phyloP scores from a whole-genome alignment of 2,888 invertebrate genomes.

The Thereva nobilitata region DNA sequence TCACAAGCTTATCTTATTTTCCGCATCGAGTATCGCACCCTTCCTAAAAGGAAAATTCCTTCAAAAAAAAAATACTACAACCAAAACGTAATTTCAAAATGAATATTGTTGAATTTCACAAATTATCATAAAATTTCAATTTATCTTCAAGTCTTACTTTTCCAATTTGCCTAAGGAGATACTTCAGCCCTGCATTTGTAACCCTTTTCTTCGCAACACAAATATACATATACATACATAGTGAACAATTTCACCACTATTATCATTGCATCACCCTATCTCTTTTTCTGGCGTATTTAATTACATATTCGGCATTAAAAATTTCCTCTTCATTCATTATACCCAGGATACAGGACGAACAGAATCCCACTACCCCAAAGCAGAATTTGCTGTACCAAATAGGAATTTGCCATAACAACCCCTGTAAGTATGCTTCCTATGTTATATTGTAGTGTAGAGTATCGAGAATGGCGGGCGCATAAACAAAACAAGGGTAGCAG shows the following conservation, averaged over 20 bases:
- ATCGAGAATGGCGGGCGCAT: constrained; percentile 4
- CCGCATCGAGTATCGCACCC: no score
- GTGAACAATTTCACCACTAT: constrained; percentile 6
- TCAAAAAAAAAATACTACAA: constrained; percentile 12
- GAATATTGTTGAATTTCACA: constrained; percentile 8
- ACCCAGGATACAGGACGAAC: background rate
- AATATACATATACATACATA: background rate
- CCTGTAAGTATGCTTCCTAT: constrained; percentile 9
- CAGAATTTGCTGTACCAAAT: constrained; percentile 10
- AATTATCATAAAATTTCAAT: constrained; percentile 28
- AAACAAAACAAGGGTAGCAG: constrained; percentile 2
- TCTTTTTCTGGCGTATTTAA: background rate
- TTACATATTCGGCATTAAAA: constrained; percentile 23
- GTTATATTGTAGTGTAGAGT: constrained; percentile 5
- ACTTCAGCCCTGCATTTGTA: background rate
- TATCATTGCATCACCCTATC: constrained; percentile 14
- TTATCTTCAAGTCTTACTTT: constrained; percentile 10
- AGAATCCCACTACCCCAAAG: constrained; percentile 20
- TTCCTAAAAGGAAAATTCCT: constrained; percentile 3
- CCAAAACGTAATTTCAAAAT: background rate
- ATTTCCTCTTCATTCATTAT: constrained; percentile 16
- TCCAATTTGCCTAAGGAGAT: no score
- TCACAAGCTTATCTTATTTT: no score
- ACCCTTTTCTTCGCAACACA: constrained; percentile 1
- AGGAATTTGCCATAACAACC: constrained; percentile 20